Evolutionary conservation across 2,888 invertebrate species (phyloP), one percentile per base, ranked within the genome.

Genomic region (Ecliptopera silaceata): DNA sequence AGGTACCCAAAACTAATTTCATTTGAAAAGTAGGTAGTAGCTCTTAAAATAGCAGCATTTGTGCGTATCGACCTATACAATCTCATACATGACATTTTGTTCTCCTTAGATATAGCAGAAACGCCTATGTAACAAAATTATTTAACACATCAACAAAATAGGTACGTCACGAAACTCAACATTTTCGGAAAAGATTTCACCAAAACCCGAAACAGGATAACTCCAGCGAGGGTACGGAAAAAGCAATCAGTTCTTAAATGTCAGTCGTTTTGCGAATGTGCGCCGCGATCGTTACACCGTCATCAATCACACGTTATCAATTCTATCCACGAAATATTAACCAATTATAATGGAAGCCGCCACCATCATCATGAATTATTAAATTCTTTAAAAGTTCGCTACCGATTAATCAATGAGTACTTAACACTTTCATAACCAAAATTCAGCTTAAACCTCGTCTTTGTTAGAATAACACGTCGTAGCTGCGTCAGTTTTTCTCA

Each of bases 221-320:
- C 38, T 45, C 52, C 47, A 53, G 22, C 18, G 34, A 47, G 47
- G 53, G 42, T 22, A 42, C 42, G 54, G 47, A 43, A 60, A 53
- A 56, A 55, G 64, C 61, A 64, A 62, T 61, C 64, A 64, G 64
- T 54, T 60, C 64, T 61, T 56, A 46, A 57, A 61, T 60, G 64
- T 64, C 56, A 59, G 59, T 55, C 64, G 64, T 61, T 62, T 59
- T 61, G 48, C 56, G 65, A 61, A 65, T 62, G 66, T 68, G 62
- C 68, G 71, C 64, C 66, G 63, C 75, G 76, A 77, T 80, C 83
- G 82, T 83, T 84, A 82, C 56, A 56, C 68, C 71, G 70, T 78
- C 86, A 88, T 88, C 86, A 86, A 88, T 88, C 88, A 87, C 79
- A 72, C 79, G 82, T 83, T 86, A 88, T 86, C 88, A 83, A 83